Percentiles rank a stretch among this genome's conserved stretches.
Conservation (phyloP, 64 coral and sea anemone species). For the Montipora cactus region DNA sequence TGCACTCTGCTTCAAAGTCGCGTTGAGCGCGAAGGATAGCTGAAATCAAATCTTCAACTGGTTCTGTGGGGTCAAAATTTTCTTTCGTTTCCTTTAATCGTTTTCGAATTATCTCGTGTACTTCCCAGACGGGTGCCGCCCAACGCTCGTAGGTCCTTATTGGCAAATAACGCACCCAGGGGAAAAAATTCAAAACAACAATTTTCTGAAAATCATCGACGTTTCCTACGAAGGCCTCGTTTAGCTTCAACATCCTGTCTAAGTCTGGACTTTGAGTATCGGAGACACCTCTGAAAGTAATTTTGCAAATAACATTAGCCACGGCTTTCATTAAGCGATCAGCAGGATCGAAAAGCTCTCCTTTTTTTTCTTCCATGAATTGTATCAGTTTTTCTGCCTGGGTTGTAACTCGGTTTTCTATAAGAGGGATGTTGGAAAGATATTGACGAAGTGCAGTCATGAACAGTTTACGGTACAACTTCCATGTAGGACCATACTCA, state of each 20-base stretch:
- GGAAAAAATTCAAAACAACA: constrained; percentile 8
- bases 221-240: neutral
- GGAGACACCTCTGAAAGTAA: constrained; percentile 24
- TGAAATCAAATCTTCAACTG: constrained; percentile 5
- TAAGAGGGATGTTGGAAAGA: constrained; percentile 17
- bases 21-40: constrained; percentile 27
- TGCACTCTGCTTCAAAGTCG: neutral
- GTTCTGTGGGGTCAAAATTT: constrained; percentile 6
- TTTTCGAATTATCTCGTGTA: neutral
- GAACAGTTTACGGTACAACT: constrained; percentile 68
- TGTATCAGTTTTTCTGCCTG: constrained; percentile 38
- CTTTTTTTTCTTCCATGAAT: constrained; percentile 26
- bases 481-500: constrained; percentile 58
- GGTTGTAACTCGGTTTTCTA: constrained; percentile 10
- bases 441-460: constrained; percentile 58
- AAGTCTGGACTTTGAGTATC: constrained; percentile 25
- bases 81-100: constrained; percentile 5
- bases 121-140: neutral
- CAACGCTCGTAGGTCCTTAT: constrained; percentile 6
- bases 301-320: constrained; percentile 53
- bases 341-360: constrained; percentile 33
- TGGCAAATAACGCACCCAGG: constrained; percentile 36
- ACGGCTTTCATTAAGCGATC: constrained; percentile 18
- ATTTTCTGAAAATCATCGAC: neutral
- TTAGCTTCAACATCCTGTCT: neutral